Evolutionary conservation across 2,113 vertebrate genomes (phyloP).

Genomic region (Silurus glanis): DNA sequence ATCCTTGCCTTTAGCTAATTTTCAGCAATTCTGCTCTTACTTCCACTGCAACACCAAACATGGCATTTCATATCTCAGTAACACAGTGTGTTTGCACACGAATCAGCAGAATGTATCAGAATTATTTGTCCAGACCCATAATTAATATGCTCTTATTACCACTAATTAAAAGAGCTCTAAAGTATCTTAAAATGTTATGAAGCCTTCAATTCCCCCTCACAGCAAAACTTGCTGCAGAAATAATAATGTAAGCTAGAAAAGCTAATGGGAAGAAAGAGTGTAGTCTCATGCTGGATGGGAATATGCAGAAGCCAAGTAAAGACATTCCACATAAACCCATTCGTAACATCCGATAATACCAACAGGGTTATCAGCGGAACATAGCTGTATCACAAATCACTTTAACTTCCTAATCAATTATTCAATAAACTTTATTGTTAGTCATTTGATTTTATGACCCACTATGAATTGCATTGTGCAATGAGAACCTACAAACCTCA

Average conservation of each 20-base stretch:
- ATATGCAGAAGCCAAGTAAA: neutral
- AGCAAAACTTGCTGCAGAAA: neutral
- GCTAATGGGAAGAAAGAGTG: conserved; percentile 29
- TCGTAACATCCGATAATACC: neutral
- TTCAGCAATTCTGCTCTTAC: conserved; percentile 54
- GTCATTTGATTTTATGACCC: neutral
- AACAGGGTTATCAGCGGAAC: neutral
- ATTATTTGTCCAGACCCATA: conserved; percentile 7
- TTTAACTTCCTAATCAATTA: conserved; percentile 3
- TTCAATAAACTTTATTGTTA: neutral
- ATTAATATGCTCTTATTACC: conserved; percentile 51
- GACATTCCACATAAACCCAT: neutral
- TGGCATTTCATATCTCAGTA: conserved; percentile 30
- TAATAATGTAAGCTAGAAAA: conserved; percentile 18
- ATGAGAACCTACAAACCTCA: neutral
- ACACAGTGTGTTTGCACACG: conserved; percentile 10
- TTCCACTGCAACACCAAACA: conserved; percentile 45
- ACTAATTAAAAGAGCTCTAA: conserved; percentile 39
- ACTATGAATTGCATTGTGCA: neutral
- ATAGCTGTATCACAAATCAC: no score
- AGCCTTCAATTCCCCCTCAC: neutral
- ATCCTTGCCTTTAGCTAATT: conserved; percentile 56
- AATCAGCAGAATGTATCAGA: conserved; percentile 27
- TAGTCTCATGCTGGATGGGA: conserved; percentile 26
- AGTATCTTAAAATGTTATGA: conserved; percentile 46